Evolutionary conservation across 2,797 vertebrate species (phyloP), one percentile per base, ranked within the genome.

Genomic region (Chaetodon trifasciatus): DNA sequence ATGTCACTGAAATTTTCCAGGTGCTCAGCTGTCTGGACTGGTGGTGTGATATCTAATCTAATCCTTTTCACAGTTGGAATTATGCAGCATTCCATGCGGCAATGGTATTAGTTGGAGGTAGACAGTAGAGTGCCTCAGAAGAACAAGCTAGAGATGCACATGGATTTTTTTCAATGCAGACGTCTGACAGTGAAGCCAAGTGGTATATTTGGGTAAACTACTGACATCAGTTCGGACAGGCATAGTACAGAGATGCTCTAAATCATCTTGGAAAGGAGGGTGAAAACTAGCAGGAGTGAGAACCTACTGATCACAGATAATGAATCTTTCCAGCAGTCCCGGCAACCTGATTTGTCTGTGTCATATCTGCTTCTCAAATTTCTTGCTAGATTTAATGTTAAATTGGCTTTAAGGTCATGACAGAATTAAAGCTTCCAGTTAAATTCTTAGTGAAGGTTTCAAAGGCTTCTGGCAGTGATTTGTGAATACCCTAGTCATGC

Each of bases 361-460:
- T 65, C 16, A 32, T 16, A 5, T 55, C 24, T n/a, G 8, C 23
- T 16, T 32, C 13, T 70, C 12, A 2, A 64, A 3, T 10, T 37
- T 73, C 32, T 39, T 7, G 4, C 4, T 11, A 32, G 28, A 16
- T 47, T 53, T 50, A 56, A 0, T 0, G 3, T 8, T 49, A 5
- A 7, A 39, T 9, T n/a, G 15, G 21, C 4, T 42, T 1, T 42
- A n/a, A 63, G 56, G 19, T 40, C n/a, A 8, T 21, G 13, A 23
- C 63, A 39, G 49, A 37, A 17, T 44, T 6, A 15, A 23, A 50
- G 46, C 37, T 40, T 24, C 23, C 58, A 56, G 40, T 70, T 81
- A 56, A 78, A 85, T 88, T 53, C 64, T 74, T 69, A 37, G 63
- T 63, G 23, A 42, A 67, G 74, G 63, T 85, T 85, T 85, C 78